These are phyloP conservation scores for Gymnopithys bicolor DNA, from an alignment of 2,797 vertebrate genomes.

Conservation along the genomic window DNA sequence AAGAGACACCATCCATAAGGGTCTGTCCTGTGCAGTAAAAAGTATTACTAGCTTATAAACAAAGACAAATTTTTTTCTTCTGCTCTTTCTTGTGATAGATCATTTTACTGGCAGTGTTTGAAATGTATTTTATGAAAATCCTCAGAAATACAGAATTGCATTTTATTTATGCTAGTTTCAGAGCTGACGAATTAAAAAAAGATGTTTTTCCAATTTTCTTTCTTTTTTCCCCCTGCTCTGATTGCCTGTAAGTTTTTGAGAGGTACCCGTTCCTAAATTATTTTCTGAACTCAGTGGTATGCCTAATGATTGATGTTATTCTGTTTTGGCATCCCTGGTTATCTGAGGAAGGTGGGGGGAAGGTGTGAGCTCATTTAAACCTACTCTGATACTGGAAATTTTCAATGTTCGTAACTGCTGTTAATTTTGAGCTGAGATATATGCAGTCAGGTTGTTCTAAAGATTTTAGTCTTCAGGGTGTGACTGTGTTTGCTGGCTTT, in stretches of 20 bases:
- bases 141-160: not conserved
- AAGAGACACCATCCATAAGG: not conserved
- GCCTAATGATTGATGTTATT: not conserved
- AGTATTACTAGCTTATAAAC: not conserved
- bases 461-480: not conserved
- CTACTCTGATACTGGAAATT: not conserved
- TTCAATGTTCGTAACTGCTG: not conserved
- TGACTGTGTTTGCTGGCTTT: not conserved
- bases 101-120: not conserved
- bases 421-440: not conserved
- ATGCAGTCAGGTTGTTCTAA: not conserved
- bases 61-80: not conserved
- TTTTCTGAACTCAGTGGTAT: not conserved
- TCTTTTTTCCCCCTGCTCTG: not conserved
- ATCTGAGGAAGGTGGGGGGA: not conserved
- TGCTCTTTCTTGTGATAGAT: not conserved
- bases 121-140: not conserved
- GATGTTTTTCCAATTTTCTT: not conserved
- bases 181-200: not conserved
- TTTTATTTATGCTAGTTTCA: not conserved
- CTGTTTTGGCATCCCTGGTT: not conserved
- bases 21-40: not conserved
- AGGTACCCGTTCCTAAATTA: not conserved
- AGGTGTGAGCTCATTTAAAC: not conserved
- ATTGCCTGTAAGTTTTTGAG: not conserved